Conservation (phyloP, 2,888 invertebrate genomes). For the Scaptomyza tumidula region DNA sequence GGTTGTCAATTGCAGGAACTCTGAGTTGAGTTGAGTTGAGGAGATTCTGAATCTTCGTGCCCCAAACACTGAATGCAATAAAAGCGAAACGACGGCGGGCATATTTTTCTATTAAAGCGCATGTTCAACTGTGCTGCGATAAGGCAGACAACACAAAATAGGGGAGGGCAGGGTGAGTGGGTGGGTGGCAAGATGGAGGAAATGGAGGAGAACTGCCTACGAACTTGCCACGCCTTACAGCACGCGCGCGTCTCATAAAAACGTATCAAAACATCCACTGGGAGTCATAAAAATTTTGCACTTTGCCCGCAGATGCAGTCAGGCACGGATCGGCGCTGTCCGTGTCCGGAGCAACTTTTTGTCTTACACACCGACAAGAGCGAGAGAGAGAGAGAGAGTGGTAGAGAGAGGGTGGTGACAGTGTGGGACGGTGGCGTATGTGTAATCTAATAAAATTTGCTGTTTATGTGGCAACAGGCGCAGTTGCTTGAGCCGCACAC, state of each 20-base stretch:
- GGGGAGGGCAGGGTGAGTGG: not conserved
- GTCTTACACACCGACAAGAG: too few relatives aligned
- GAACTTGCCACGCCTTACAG: constrained; percentile 68
- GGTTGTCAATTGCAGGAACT: too few relatives aligned
- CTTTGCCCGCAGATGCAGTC: constrained; percentile 63
- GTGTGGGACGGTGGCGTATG: constrained; percentile 47
- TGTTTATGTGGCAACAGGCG: constrained; percentile 75
- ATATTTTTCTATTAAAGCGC: constrained; percentile 72
- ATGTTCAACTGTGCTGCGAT: constrained; percentile 52
- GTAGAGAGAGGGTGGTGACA: constrained; percentile 28
- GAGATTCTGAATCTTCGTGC: constrained; percentile 8
- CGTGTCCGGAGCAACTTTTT: not conserved
- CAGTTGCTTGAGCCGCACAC: constrained; percentile 16
- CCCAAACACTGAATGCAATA: constrained; percentile 52
- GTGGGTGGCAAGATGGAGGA: not conserved
- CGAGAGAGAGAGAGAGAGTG: too few relatives aligned
- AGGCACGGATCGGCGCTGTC: not conserved
- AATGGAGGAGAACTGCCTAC: constrained; percentile 51
- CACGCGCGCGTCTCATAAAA: constrained; percentile 80
- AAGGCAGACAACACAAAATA: constrained; percentile 32
- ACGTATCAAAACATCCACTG: constrained; percentile 80
- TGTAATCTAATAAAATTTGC: constrained; percentile 80
- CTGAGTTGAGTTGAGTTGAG: too few relatives aligned
- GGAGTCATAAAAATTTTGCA: constrained; percentile 80
- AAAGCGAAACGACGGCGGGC: constrained; percentile 57